These are phyloP conservation scores for Epizoanthus fatuus DNA, from an alignment of 92 coral and sea anemone genomes.

Conservation along the genomic window DNA sequence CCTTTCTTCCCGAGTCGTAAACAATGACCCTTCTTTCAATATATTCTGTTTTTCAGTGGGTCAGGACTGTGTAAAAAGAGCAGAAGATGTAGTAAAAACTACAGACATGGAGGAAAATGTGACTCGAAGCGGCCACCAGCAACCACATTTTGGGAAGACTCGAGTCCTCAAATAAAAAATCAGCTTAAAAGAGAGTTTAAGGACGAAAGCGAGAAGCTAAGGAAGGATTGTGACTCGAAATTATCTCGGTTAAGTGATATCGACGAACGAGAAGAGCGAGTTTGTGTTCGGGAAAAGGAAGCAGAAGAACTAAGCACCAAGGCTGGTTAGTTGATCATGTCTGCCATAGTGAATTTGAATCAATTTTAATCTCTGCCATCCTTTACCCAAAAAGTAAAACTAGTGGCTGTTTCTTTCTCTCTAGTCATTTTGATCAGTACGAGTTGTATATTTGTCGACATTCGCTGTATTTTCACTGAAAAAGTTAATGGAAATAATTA, in stretches of 20 bases:
- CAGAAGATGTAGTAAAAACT: neutral
- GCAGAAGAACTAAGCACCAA: slow-evolving; percentile 6
- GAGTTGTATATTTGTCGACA: no score
- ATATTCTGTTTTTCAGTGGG: neutral
- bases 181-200: neutral
- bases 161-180: slow-evolving; percentile 1
- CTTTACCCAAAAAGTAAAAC: no score
- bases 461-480: no score
- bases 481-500: no score
- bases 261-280: neutral
- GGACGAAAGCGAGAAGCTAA: neutral
- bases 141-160: slow-evolving; percentile 5
- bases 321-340: no score
- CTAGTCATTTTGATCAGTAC: no score
- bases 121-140: neutral
- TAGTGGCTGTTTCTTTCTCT: no score
- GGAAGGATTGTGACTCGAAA: neutral
- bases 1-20: no score
- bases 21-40: no score
- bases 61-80: neutral
- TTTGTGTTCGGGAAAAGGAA: neutral
- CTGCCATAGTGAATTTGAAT: no score
- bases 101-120: neutral
- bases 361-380: no score
- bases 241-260: neutral